A percentile compares a stretch with the other conserved stretches of the same genome.
phyloP scores from a whole-genome alignment of 1,140 invertebrate species.

The Akabosia matsudoensis region DNA sequence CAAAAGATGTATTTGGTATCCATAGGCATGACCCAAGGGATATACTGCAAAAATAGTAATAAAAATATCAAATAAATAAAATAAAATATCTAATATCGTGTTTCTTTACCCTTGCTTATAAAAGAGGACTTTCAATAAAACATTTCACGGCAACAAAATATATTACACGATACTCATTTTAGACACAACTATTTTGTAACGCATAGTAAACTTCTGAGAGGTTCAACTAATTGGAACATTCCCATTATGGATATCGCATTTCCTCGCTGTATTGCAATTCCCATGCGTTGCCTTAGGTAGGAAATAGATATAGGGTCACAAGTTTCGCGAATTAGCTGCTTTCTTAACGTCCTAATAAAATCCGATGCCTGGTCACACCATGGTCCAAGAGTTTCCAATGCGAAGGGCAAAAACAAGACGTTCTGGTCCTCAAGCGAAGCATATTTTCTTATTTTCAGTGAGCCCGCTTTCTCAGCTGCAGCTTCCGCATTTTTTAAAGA shows the following conservation, averaged over 20 bases:
- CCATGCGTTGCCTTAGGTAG: background rate
- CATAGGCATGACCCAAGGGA: too few relatives aligned
- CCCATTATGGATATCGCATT: background rate
- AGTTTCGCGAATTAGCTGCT: background rate
- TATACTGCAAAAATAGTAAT: too few relatives aligned
- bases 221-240: too few relatives aligned
- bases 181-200: too few relatives aligned
- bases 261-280: background rate
- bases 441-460: background rate
- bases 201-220: too few relatives aligned
- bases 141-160: too few relatives aligned
- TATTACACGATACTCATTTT: too few relatives aligned
- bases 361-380: background rate
- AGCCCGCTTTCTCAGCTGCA: background rate
- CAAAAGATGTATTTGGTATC: too few relatives aligned
- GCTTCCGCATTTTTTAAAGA: background rate
- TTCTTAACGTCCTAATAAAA: background rate
- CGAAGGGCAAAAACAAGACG: background rate
- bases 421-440: background rate
- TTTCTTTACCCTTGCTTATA: too few relatives aligned
- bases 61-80: too few relatives aligned
- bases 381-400: background rate
- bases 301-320: background rate
- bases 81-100: too few relatives aligned
- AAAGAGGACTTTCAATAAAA: too few relatives aligned